Evolutionary conservation across 2,888 invertebrate species (phyloP).

Genomic region (Oscheius onirici): DNA sequence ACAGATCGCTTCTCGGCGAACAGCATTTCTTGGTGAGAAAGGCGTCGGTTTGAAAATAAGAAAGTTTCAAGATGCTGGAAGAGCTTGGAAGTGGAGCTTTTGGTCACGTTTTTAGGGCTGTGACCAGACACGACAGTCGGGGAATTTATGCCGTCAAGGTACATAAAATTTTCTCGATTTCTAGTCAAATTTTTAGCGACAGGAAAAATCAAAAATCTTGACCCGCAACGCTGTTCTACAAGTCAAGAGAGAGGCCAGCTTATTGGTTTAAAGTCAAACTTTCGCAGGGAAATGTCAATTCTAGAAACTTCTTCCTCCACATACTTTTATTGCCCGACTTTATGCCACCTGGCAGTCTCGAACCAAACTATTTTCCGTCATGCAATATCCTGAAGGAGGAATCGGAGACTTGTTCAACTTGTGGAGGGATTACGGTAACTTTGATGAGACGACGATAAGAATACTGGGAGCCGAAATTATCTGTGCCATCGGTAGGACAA

Average conservation of each 20-base stretch:
- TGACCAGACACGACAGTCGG: slow-evolving; percentile 74
- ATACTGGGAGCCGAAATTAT: slow-evolving; percentile 88
- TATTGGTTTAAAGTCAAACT: slow-evolving; percentile 77
- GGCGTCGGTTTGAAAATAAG: no score
- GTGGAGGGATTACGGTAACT: slow-evolving; percentile 80
- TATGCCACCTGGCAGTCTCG: slow-evolving; percentile 67
- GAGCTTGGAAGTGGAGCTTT: slow-evolving; percentile 89
- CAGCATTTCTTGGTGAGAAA: slow-evolving; percentile 75
- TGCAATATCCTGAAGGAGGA: slow-evolving; percentile 78
- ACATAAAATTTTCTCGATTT: no score
- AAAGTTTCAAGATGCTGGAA: slow-evolving; percentile 76
- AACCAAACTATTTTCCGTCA: slow-evolving; percentile 53
- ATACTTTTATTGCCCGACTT: slow-evolving; percentile 62
- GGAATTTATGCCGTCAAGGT: slow-evolving; percentile 85
- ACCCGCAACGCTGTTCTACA: slow-evolving; percentile 56
- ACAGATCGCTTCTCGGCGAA: slow-evolving; percentile 73
- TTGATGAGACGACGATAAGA: slow-evolving; percentile 83
- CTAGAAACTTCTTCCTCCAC: slow-evolving; percentile 55
- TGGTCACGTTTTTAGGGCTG: slow-evolving; percentile 88
- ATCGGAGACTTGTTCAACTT: slow-evolving; percentile 85
- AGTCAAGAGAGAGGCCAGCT: slow-evolving; percentile 49
- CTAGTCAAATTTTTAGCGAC: slow-evolving; percentile 7
- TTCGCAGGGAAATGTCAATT: no score
- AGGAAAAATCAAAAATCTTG: slow-evolving; percentile 33
- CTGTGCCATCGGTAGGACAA: slow-evolving; percentile 82